Conservation (phyloP, 2,113 vertebrate genomes). For the Asarcornis scutulata region DNA sequence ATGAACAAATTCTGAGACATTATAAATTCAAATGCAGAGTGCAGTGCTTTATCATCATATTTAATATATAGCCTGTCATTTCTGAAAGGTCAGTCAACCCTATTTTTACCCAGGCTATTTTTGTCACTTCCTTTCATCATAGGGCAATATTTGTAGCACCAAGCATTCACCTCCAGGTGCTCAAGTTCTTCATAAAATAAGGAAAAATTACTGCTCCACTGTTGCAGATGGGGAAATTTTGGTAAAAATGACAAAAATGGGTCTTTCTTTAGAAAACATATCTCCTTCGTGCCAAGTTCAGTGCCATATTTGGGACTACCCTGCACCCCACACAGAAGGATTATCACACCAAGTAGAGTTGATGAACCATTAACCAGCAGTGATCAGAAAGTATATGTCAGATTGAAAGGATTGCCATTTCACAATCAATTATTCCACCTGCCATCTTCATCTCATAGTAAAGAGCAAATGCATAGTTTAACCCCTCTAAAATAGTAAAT, state of each 20-base stretch:
- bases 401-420: not conserved
- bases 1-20: not conserved
- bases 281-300: not conserved
- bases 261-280: not conserved
- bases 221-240: not conserved
- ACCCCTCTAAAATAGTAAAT: not conserved
- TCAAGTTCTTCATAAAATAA: not conserved
- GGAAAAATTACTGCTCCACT: not conserved
- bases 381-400: not conserved
- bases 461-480: not conserved
- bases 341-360: rapidly evolving
- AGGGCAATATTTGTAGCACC: not conserved
- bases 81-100: not conserved
- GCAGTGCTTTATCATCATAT: not conserved
- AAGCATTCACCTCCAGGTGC: not conserved
- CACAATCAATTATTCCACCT: not conserved
- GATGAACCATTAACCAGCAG: not conserved
- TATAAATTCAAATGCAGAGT: not conserved
- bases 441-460: not conserved
- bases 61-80: not conserved
- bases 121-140: not conserved
- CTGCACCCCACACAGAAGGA: not conserved
- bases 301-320: not conserved
- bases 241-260: not conserved
- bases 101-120: not conserved